These are phyloP conservation scores for Andrena cerasifolii DNA, from an alignment of 1,140 invertebrate species.

Conservation along the genomic window DNA sequence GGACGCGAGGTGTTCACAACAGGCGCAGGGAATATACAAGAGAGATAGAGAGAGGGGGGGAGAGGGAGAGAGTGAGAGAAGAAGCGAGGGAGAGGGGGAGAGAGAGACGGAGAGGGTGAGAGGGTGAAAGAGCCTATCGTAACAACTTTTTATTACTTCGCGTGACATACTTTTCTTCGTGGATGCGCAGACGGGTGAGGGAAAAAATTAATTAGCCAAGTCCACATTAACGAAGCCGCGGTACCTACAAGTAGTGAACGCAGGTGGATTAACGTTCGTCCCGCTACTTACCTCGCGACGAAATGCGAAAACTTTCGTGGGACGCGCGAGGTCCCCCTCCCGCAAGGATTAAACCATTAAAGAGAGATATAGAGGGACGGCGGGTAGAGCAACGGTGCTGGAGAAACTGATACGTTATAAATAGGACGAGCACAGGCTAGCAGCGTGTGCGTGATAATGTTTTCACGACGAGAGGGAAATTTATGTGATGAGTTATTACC, in stretches of 20 bases:
- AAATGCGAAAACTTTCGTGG: conserved; percentile 31
- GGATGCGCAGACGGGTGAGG: background rate
- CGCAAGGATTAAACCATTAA: conserved; percentile 49
- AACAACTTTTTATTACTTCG: conserved; percentile 25
- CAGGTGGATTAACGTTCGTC: conserved; percentile 34
- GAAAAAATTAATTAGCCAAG: conserved; percentile 45
- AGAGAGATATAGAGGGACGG: conserved; percentile 40
- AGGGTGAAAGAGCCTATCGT: conserved; percentile 11
- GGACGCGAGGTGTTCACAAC: background rate
- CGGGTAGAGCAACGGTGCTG: conserved; percentile 27
- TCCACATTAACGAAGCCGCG: conserved; percentile 32
- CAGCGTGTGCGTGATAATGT: conserved; percentile 48
- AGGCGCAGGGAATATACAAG: no score
- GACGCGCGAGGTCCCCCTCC: background rate
- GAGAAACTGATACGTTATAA: conserved; percentile 53
- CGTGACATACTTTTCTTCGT: conserved; percentile 33
- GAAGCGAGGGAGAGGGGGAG: background rate
- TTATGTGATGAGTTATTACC: conserved; percentile 59
- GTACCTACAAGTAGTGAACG: conserved; percentile 8
- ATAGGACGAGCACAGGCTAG: conserved; percentile 43
- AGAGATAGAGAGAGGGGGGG: background rate
- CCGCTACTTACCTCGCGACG: background rate
- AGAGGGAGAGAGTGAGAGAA: background rate
- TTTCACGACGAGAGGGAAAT: conserved; percentile 61
- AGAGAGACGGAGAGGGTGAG: background rate